These are phyloP conservation scores for Xyliphius kryptos DNA, from an alignment of 2,113 vertebrate genomes.

Conservation along the genomic window DNA sequence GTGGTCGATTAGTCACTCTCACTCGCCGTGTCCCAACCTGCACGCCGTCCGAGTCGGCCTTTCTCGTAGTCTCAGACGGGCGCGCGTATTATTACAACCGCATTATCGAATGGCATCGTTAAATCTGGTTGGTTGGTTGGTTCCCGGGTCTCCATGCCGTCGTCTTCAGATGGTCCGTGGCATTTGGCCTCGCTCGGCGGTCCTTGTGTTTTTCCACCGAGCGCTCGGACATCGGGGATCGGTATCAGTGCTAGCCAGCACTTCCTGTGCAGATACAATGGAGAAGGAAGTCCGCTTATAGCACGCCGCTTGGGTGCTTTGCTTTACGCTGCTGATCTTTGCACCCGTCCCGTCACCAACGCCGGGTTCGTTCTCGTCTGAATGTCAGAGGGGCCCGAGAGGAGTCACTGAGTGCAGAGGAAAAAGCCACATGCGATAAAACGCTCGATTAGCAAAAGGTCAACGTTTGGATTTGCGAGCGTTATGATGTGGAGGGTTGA, in stretches of 20 bases:
- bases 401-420: slow-evolving; percentile 22
- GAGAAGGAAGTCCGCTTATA: slow-evolving; percentile 66
- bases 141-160: slow-evolving; percentile 49
- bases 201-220: slow-evolving; percentile 44
- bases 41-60: no score
- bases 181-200: slow-evolving; percentile 37
- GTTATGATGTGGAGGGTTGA: no score
- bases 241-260: slow-evolving; percentile 63
- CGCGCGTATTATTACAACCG: no score
- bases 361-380: slow-evolving; percentile 16
- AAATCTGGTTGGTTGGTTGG: no score
- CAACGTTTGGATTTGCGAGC: no score
- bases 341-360: slow-evolving; percentile 18
- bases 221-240: slow-evolving; percentile 52
- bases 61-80: no score
- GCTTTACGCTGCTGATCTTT: slow-evolving; percentile 38
- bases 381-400: slow-evolving; percentile 20
- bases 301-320: slow-evolving; percentile 39
- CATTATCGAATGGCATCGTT: no score
- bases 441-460: no score
- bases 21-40: not conserved
- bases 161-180: slow-evolving; percentile 32
- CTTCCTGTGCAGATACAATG: slow-evolving; percentile 67
- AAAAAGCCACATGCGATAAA: not conserved
- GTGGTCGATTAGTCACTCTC: slow-evolving; percentile 4